Conservation (phyloP, 1,140 invertebrate genomes). For the Trichonephila inaurata region DNA sequence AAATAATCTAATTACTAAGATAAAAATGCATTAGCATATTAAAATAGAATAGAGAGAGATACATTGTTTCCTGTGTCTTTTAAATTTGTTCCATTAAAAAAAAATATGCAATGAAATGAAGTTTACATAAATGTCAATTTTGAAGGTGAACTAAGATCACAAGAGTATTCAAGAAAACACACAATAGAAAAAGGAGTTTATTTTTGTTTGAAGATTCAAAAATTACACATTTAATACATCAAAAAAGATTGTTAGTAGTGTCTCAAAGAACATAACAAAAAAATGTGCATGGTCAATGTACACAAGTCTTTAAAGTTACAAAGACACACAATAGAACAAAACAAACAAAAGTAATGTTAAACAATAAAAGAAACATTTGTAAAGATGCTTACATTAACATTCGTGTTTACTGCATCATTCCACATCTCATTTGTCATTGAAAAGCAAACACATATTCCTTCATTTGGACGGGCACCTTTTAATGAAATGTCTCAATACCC, state of each 20-base stretch:
- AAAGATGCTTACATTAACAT: neutral
- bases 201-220: neutral
- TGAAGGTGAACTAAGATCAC: neutral
- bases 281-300: neutral
- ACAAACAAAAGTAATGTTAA: neutral
- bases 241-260: neutral
- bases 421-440: neutral
- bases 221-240: slow-evolving; percentile 13
- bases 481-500: neutral
- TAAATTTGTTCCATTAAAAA: too few relatives aligned
- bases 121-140: neutral
- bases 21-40: too few relatives aligned
- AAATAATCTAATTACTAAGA: too few relatives aligned
- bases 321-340: neutral
- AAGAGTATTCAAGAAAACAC: neutral
- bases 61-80: too few relatives aligned
- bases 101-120: neutral
- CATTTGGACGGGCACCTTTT: slow-evolving; percentile 9
- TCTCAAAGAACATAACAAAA: neutral
- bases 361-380: neutral
- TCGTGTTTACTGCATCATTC: neutral
- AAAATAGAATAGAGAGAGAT: too few relatives aligned
- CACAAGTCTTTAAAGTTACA: neutral
- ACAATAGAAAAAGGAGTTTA: slow-evolving; percentile 3
- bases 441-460: neutral